These are phyloP conservation scores for Laothoe populi DNA, from an alignment of 2,888 invertebrate genomes.

Conservation along the genomic window DNA sequence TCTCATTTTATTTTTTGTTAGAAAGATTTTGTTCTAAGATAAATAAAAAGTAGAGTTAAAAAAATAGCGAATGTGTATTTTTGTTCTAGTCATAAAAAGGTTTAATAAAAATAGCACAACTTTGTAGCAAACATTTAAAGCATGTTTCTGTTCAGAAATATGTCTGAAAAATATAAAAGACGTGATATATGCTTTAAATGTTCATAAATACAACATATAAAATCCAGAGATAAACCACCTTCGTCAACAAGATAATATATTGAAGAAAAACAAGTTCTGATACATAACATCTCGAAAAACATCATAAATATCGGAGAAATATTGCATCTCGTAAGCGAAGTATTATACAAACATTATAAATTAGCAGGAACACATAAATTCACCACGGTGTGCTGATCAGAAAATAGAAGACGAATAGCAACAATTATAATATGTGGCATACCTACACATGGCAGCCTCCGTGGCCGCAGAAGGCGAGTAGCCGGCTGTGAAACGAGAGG, in stretches of 20 bases:
- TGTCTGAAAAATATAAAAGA: background rate
- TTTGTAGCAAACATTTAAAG: background rate
- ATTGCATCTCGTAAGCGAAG: slow-evolving; percentile 1
- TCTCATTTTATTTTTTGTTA: no score
- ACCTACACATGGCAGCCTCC: no score
- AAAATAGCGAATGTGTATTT: background rate
- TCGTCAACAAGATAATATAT: slow-evolving; percentile 3
- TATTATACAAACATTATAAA: slow-evolving; percentile 19
- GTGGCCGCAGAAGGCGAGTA: no score
- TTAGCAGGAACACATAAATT: slow-evolving; percentile 38
- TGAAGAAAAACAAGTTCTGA: slow-evolving; percentile 2
- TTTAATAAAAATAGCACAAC: background rate
- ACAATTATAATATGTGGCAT: slow-evolving; percentile 23
- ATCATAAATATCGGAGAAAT: slow-evolving; percentile 9
- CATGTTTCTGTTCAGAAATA: background rate
- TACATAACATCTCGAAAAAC: slow-evolving; percentile 10
- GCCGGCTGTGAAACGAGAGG: no score
- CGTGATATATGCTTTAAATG: background rate
- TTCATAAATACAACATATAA: background rate
- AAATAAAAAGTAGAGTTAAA: background rate
- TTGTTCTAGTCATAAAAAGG: no score
- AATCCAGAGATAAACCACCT: background rate
- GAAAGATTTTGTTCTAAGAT: no score
- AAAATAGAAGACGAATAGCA: slow-evolving; percentile 2
- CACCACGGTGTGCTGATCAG: slow-evolving; percentile 33